Conservation (phyloP, 2,888 invertebrate species). For the Epicampocera succincta region DNA sequence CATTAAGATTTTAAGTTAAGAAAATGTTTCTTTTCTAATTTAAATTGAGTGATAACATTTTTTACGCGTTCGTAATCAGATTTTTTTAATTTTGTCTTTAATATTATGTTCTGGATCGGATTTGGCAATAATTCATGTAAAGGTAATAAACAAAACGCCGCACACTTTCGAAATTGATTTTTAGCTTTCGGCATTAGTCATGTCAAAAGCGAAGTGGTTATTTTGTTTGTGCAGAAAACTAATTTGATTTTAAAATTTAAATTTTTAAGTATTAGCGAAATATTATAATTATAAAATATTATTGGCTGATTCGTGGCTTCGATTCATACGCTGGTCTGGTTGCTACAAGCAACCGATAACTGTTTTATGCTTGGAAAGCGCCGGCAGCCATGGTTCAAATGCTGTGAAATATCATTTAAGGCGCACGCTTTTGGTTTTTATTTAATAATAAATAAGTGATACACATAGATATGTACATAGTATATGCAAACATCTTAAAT, state of each 20-base stretch:
- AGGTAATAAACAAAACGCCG: slow-evolving; percentile 20
- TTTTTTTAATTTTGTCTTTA: neutral
- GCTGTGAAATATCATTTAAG: no score
- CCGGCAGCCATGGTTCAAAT: no score
- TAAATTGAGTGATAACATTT: slow-evolving; percentile 3
- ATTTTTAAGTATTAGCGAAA: neutral
- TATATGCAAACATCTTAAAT: no score
- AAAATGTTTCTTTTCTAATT: slow-evolving; percentile 19
- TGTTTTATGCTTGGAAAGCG: no score
- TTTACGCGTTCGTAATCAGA: neutral
- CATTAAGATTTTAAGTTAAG: slow-evolving; percentile 17
- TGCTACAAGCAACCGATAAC: no score
- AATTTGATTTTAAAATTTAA: neutral
- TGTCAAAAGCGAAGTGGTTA: neutral
- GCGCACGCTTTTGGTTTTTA: no score
- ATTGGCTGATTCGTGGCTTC: no score
- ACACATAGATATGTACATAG: no score
- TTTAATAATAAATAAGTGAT: no score
- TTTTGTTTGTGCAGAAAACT: neutral
- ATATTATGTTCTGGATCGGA: neutral
- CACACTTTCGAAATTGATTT: slow-evolving; percentile 26
- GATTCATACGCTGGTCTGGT: no score
- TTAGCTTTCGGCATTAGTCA: slow-evolving; percentile 30
- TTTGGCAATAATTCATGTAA: slow-evolving; percentile 10
- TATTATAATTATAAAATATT: no score